Conservation (phyloP, 1,140 invertebrate species). For the Lordiphosa clarofinis region DNA sequence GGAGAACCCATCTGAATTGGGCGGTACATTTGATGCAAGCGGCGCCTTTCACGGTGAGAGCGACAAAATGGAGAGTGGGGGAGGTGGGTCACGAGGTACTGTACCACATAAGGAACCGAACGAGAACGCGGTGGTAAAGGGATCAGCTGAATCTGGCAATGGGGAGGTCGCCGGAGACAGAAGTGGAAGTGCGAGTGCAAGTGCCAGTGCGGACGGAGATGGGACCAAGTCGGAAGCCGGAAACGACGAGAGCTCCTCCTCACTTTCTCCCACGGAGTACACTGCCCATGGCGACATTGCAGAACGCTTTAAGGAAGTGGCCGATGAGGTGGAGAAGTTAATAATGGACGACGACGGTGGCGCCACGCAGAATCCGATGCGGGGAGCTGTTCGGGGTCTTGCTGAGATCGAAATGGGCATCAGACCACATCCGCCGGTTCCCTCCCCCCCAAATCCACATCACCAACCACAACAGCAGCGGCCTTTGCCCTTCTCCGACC, state of each 20-base stretch:
- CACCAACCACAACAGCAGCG: constrained; percentile 15
- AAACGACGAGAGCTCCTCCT: not conserved
- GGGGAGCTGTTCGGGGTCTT: constrained; percentile 1
- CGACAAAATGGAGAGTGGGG: constrained; percentile 5
- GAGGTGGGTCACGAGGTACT: not conserved
- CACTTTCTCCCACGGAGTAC: constrained; percentile 7
- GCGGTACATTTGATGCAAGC: constrained; percentile 91
- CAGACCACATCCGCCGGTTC: constrained; percentile 2
- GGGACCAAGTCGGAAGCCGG: not conserved
- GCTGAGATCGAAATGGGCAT: constrained; percentile 17
- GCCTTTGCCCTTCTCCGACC: constrained; percentile 25
- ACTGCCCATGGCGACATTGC: constrained; percentile 67
- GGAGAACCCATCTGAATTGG: constrained; percentile 87
- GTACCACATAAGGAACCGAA: no score
- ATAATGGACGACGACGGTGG: constrained; percentile 84
- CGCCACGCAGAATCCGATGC: constrained; percentile 9
- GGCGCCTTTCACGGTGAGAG: constrained; percentile 88
- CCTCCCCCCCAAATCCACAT: not conserved
- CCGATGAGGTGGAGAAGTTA: constrained; percentile 87
- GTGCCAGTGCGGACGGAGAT: not conserved
- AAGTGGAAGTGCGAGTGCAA: not conserved
- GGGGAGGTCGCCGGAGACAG: no score
- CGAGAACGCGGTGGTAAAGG: no score
- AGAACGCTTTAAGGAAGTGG: constrained; percentile 85
- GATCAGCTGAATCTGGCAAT: no score